Base-by-base conservation (phyloP, 2,888 invertebrate species). In the Hofmannophila pseudospretella region DNA sequence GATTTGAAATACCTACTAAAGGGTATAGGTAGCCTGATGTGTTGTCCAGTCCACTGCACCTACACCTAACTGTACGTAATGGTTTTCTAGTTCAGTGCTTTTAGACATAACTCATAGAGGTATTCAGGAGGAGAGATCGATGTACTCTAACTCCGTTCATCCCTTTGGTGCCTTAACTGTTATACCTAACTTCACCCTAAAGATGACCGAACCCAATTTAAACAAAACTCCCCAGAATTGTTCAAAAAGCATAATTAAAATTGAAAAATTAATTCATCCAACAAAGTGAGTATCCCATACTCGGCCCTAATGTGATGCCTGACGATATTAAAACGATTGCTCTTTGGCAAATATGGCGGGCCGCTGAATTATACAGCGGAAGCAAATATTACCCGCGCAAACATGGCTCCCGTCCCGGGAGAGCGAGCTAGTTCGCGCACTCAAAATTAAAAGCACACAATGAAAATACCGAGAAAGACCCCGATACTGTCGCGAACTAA, bases 401-500 rank as follows among this genome's bases (percentile, higher is more conserved):
- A 89, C 88, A 88, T 78, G 11, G 4, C 27, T 16, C 80, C n/a
- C 81, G 78, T 77, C 87, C 84, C 84, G 69, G 61, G 88, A 85
- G 85, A 85, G 80, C 77, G 76, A 85, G 88, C 88, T 88, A 88
- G 88, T 88, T 89, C 88, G 88, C 88, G 86, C 88, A 88, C 88
- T 88, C 88, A 88, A 89, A 89, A 89, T 89, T 89, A 89, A 89
- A 89, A 88, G 89, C 87, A 89, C 76, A 89, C 89, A 89, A 88
- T 88, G 88, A 88, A 88, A 88, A 88, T 88, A 88, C 85, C 80
- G 84, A 64, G 72, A 57, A 60, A 25, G 71, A 79, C 75, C 73
- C 72, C 78, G 78, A 77, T 78, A 76, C 79, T 77, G 80, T 85
- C 84, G 82, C 85, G 80, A 81, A 85, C 77, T 84, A 71, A 82